These are phyloP conservation scores for Octopus bimaculoides DNA, from an alignment of 1,140 invertebrate species.

Conservation along the genomic window DNA sequence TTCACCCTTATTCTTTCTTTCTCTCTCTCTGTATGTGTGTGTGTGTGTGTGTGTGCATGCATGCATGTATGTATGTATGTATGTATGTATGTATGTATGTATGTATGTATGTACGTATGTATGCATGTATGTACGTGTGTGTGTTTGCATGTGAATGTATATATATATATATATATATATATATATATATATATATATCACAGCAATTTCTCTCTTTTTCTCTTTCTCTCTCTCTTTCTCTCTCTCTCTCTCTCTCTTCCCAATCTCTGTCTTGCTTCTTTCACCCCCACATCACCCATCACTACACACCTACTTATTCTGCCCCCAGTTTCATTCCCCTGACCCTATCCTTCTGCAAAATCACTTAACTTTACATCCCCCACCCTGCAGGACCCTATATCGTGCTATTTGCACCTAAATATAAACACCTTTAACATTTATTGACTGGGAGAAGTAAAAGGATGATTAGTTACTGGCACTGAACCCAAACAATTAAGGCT, in stretches of 20 bases:
- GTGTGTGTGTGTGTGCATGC: neutral
- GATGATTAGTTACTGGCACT: no score
- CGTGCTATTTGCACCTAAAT: no score
- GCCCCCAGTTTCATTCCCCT: no score
- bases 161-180: neutral
- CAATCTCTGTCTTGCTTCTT: neutral
- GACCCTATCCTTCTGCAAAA: no score
- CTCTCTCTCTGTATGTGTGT: neutral
- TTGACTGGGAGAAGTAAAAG: no score
- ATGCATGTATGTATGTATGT: neutral
- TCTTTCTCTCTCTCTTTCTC: constrained; percentile 1
- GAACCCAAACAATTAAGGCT: no score
- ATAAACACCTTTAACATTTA: no score
- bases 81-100: neutral
- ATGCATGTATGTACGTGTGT: neutral
- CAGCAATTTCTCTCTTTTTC: no score
- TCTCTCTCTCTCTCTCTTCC: constrained; percentile 16
- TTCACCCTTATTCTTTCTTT: neutral
- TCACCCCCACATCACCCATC: neutral
- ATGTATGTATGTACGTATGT: no score
- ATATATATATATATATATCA: neutral
- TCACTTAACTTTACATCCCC: no score
- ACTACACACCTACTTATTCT: neutral
- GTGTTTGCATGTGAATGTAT: neutral
- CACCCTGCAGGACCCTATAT: no score